phyloP scores from a whole-genome alignment of 64 coral and sea anemone species.

The Pocillopora damicornis region DNA sequence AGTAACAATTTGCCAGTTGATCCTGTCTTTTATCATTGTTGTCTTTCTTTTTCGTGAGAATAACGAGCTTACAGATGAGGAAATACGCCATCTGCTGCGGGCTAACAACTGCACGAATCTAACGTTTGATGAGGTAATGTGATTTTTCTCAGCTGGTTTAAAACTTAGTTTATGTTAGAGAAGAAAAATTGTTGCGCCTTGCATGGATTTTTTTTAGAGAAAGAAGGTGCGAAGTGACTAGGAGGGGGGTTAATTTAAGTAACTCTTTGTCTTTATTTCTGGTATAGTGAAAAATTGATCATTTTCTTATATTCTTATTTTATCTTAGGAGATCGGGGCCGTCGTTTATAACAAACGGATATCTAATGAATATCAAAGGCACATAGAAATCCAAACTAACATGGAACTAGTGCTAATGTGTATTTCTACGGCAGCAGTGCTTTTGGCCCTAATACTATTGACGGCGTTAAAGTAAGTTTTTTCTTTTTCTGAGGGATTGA shows the following conservation, averaged over 20 bases:
- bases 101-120: slow-evolving; percentile 1
- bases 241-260: too few relatives aligned
- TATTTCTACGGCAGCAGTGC: slow-evolving; percentile 16
- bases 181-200: too few relatives aligned
- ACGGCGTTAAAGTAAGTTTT: neutral
- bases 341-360: neutral
- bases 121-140: slow-evolving; percentile 13
- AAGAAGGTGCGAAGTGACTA: too few relatives aligned
- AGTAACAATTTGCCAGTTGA: too few relatives aligned
- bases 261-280: too few relatives aligned
- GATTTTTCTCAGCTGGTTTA: too few relatives aligned
- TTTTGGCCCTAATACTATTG: neutral
- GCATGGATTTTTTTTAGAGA: too few relatives aligned
- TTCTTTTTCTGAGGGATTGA: too few relatives aligned
- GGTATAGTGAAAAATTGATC: neutral
- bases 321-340: neutral
- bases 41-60: neutral
- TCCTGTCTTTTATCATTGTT: neutral
- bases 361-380: neutral
- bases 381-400: neutral
- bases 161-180: too few relatives aligned
- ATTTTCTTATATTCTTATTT: neutral
- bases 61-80: neutral
- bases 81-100: neutral
- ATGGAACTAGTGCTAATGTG: slow-evolving; percentile 24